These are phyloP conservation scores for Eupithecia exiguata DNA, from an alignment of 2,888 invertebrate species.

Conservation along the genomic window DNA sequence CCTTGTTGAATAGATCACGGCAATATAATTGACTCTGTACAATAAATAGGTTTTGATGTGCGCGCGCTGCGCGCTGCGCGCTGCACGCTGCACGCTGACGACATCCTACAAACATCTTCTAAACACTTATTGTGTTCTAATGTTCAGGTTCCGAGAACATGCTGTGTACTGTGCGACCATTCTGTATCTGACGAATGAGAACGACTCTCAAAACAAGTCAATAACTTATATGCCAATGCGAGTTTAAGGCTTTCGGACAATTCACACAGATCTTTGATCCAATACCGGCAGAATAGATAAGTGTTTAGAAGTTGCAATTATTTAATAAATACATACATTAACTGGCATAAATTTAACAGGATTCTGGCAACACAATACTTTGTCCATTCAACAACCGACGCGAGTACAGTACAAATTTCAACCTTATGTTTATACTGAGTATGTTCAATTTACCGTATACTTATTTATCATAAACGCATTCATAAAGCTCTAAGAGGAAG, in stretches of 20 bases:
- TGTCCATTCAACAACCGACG: slow-evolving; percentile 51
- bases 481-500: slow-evolving; percentile 82
- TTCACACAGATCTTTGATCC: neutral
- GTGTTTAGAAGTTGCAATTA: neutral
- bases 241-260: neutral
- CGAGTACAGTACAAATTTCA: slow-evolving; percentile 65
- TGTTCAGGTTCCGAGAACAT: neutral
- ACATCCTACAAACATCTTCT: slow-evolving; percentile 6
- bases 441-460: slow-evolving; percentile 80
- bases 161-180: neutral
- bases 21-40: slow-evolving; percentile 38
- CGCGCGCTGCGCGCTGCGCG: slow-evolving; percentile 5
- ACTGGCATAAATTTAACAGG: slow-evolving; percentile 44
- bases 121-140: neutral
- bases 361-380: slow-evolving; percentile 45
- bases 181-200: neutral
- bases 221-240: neutral
- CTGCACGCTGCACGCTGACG: slow-evolving; percentile 21
- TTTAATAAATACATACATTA: slow-evolving; percentile 35
- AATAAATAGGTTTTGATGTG: too few species aligned
- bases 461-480: slow-evolving; percentile 75
- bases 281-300: neutral
- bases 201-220: neutral
- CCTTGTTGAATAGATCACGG: slow-evolving; percentile 28
- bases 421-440: slow-evolving; percentile 74